Percentiles rank a stretch among this genome's conserved stretches.
These are phyloP conservation scores for Agonopterix heracliana DNA, from an alignment of 2,888 invertebrate species.

Conservation along the genomic window DNA sequence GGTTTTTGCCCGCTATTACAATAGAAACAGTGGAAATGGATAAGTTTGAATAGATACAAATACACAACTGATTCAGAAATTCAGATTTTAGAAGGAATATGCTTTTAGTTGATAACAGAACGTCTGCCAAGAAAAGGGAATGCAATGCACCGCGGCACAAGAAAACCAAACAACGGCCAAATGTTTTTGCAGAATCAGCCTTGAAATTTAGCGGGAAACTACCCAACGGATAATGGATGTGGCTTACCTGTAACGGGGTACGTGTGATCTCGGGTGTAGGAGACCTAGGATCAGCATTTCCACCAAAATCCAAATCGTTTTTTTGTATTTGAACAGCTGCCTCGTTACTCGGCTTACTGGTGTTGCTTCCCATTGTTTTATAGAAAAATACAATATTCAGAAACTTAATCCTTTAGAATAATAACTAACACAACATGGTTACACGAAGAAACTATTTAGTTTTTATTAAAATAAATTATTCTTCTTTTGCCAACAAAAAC, in stretches of 20 bases:
- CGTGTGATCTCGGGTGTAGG: constrained; percentile 76
- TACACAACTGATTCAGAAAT: no score
- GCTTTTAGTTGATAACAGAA: no score
- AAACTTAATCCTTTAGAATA: background rate
- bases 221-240: no score
- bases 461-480: background rate
- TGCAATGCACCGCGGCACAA: no score
- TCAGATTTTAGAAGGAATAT: no score
- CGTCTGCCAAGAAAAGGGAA: no score
- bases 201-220: no score
- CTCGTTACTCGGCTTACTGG: constrained; percentile 52
- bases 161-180: no score
- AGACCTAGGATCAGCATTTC: constrained; percentile 74
- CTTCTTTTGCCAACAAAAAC: constrained; percentile 14
- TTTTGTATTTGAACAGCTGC: constrained; percentile 35
- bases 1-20: no score
- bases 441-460: background rate
- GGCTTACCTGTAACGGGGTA: constrained; percentile 76
- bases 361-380: constrained; percentile 57
- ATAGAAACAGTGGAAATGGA: no score
- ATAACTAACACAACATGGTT: constrained; percentile 1
- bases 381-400: background rate
- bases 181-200: no score
- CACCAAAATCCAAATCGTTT: constrained; percentile 38
- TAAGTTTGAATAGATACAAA: no score